phyloP scores from a whole-genome alignment of 2,888 invertebrate species.

The Homarus gammarus region DNA sequence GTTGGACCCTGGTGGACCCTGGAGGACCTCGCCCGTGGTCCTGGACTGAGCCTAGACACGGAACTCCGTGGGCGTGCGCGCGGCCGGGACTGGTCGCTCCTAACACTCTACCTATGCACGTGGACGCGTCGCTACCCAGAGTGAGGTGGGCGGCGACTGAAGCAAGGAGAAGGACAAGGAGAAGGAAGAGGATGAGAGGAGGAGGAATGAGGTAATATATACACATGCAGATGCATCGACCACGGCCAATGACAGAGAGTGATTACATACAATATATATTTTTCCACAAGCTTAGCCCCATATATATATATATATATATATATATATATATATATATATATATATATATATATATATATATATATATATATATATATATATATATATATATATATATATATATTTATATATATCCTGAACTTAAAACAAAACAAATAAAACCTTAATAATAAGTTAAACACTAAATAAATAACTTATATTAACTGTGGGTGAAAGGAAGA shows the following conservation, averaged over 20 bases:
- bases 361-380: not conserved
- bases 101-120: slow-evolving; percentile 68
- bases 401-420: no score
- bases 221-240: slow-evolving; percentile 64
- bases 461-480: no score
- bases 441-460: no score
- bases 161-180: slow-evolving; percentile 59
- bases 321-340: no score
- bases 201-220: slow-evolving; percentile 46
- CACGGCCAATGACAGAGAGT: slow-evolving; percentile 27
- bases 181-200: slow-evolving; percentile 24
- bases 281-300: not conserved
- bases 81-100: slow-evolving; percentile 56
- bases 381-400: no score
- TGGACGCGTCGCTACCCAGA: slow-evolving; percentile 57
- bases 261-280: not conserved
- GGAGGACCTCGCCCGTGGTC: slow-evolving; percentile 62
- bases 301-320: no score
- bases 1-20: slow-evolving; percentile 49
- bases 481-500: no score
- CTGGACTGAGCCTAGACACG: slow-evolving; percentile 63
- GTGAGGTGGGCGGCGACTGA: slow-evolving; percentile 55
- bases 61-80: slow-evolving; percentile 44
- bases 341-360: no score
- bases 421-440: no score